Base-by-base conservation (phyloP, 2,888 invertebrate species). In the Tachina lurida region DNA sequence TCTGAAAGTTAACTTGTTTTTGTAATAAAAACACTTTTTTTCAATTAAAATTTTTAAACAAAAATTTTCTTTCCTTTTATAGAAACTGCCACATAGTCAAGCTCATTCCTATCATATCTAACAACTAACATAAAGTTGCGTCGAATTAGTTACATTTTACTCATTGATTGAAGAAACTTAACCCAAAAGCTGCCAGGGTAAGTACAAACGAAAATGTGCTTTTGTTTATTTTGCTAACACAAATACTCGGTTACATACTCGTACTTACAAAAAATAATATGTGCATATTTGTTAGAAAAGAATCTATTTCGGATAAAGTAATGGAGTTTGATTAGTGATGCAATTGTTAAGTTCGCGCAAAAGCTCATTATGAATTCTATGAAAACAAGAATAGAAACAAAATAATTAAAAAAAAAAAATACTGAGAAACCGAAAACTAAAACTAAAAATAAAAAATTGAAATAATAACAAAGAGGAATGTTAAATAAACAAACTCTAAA, bases 331-430 rank as follows among this genome's bases (percentile, higher is more conserved):
- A 84, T 77, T 73, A 84, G 65, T 67, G 76, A 73, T 81, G 58
- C 82, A 85, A 82, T 70, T 82, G 74, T 82, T 82, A 74, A 75
- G 78, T 82, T 82, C 82, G 78, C 74, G 78, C 70, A 85, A 82
- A 85, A 82, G 73, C 82, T 81, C 81, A 84, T 84, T 84, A 73
- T 31, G 63, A 74, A 84, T 84, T 85, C 80, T 74, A 77, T 62
- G 47, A 45, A 54, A 78, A 67, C 31, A 70, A 75, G 49, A 58
- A 17, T 15, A 17, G 52, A 45, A 49, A 41, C 3, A 52, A 81
- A 73, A 71, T 10, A 7, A 7, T 31, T 31, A 17, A 49, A 15
- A 31, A 31, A n/a, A 75, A 58, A 22, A 41, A 52, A 68, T 39
- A 31, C 5, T 5, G 31, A 41, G 15, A 43, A 70, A 71, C 67